Evolutionary conservation across 92 coral and sea anemone species (phyloP).

Genomic region (Meandrina meandrites): DNA sequence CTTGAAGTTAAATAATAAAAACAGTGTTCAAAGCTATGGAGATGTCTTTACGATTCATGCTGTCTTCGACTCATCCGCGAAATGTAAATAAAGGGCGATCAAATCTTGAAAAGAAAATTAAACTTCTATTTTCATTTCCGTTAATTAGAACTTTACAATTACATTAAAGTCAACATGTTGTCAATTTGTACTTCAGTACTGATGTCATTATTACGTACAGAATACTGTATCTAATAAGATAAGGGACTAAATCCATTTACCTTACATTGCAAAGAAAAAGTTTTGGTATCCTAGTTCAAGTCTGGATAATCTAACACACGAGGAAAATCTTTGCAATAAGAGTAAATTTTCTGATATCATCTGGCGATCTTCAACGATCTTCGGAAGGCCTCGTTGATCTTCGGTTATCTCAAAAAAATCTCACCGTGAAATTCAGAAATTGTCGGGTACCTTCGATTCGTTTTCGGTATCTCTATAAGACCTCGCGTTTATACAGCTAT

Average conservation of each 20-base stretch:
- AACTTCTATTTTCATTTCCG: slow-evolving; percentile 1
- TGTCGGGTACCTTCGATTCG: neutral
- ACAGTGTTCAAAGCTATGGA: neutral
- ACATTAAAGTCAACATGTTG: neutral
- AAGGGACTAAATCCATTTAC: too few relatives aligned
- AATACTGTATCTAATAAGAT: too few relatives aligned
- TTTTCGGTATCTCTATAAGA: neutral
- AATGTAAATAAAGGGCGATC: neutral
- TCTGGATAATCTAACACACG: neutral
- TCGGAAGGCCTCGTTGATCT: neutral
- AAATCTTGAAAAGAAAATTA: neutral
- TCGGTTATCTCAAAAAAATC: neutral
- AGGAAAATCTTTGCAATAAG: neutral
- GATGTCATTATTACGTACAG: neutral
- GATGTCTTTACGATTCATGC: neutral
- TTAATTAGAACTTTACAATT: neutral
- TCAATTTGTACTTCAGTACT: neutral
- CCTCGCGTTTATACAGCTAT: too few relatives aligned
- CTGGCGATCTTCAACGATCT: neutral
- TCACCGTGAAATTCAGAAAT: neutral
- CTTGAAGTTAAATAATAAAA: neutral
- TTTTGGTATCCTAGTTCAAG: neutral
- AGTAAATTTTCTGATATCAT: neutral
- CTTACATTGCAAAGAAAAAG: neutral
- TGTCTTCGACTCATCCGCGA: neutral